phyloP scores from a whole-genome alignment of 2,888 invertebrate genomes.

The Dioctria linearis region DNA sequence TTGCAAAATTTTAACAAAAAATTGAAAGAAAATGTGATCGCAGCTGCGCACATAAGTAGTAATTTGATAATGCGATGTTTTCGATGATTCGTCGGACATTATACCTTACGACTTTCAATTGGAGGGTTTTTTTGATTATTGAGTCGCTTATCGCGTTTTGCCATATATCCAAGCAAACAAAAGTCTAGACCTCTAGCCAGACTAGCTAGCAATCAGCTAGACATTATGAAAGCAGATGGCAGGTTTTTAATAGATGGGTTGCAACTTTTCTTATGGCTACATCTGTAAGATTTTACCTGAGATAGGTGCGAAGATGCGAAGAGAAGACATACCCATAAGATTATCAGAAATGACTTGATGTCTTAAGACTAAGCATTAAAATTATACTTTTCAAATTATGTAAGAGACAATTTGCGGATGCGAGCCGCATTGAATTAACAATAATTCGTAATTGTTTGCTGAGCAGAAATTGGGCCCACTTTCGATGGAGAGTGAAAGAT shows the following conservation, averaged over 20 bases:
- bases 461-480: neutral
- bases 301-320: neutral
- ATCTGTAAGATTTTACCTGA: neutral
- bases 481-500: neutral
- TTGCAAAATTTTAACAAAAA: neutral
- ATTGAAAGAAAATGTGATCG: neutral
- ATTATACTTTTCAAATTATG: conserved; percentile 27
- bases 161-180: neutral
- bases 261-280: neutral
- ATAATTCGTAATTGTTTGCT: neutral
- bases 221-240: neutral
- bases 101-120: neutral
- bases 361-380: conserved; percentile 31
- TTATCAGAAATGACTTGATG: conserved; percentile 6
- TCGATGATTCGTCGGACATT: neutral
- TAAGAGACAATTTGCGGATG: conserved; percentile 21
- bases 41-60: neutral
- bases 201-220: neutral
- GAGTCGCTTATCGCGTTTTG: neutral
- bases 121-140: neutral
- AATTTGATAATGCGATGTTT: neutral
- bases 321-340: neutral
- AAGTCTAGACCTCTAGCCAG: neutral
- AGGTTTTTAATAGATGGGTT: neutral
- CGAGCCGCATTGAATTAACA: conserved; percentile 7